Conservation (phyloP, 2,797 vertebrate species). For the Sebastes oblongus region DNA sequence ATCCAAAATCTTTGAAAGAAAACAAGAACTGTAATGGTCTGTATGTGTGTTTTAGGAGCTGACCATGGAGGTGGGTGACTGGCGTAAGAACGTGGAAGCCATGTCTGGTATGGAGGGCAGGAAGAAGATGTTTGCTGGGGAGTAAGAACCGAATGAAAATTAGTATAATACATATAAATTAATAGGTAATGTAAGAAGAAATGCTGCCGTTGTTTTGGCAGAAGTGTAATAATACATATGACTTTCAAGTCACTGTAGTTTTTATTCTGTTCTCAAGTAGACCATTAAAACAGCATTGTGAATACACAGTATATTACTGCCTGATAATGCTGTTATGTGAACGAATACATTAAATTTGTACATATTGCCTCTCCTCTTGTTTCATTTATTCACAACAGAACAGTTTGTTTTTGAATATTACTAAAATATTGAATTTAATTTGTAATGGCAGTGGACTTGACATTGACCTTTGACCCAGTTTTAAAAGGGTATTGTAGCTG, state of each 20-base stretch:
- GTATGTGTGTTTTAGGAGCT: slow-evolving; percentile 58
- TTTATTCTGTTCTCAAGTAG: not conserved
- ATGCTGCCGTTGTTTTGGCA: not conserved
- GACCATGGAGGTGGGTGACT: slow-evolving; percentile 77
- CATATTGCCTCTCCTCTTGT: not conserved
- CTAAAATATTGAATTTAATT: not conserved
- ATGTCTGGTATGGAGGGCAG: slow-evolving; percentile 83
- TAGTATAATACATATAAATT: not conserved
- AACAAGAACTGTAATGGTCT: not conserved
- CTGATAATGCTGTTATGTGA: not conserved
- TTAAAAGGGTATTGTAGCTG: not conserved
- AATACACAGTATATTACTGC: slow-evolving; percentile 1
- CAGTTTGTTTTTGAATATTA: not conserved
- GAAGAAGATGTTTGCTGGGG: slow-evolving; percentile 81
- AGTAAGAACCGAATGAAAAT: not conserved
- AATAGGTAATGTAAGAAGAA: not conserved
- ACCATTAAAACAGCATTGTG: not conserved
- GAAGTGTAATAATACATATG: not conserved
- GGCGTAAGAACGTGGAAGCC: slow-evolving; percentile 83
- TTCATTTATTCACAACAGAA: not conserved
- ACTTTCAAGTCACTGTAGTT: not conserved
- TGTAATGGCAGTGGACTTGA: not conserved
- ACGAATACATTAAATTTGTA: slow-evolving; percentile 9
- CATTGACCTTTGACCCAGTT: not conserved
- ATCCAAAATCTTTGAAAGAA: not conserved